These are phyloP conservation scores for Thereva nobilitata DNA, from an alignment of 2,888 invertebrate species.

Conservation along the genomic window DNA sequence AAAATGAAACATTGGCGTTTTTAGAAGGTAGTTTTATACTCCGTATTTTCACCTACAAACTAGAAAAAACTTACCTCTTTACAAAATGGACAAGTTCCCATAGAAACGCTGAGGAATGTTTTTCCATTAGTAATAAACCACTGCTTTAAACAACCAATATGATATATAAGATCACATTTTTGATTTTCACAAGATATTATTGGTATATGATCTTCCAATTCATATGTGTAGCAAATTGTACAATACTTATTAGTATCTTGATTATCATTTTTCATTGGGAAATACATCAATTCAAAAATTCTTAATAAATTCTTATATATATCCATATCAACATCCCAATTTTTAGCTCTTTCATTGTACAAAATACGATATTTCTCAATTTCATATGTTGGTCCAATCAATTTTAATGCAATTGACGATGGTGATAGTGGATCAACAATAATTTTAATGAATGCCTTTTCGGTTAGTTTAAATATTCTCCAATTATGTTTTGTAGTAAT, in stretches of 20 bases:
- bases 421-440: conserved; percentile 53
- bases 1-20: no score
- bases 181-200: conserved; percentile 55
- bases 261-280: conserved; percentile 50
- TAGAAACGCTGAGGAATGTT: conserved; percentile 53
- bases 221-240: conserved; percentile 55
- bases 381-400: conserved; percentile 55
- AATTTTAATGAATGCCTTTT: conserved; percentile 53
- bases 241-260: conserved; percentile 45
- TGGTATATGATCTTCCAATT: conserved; percentile 53
- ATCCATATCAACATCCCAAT: conserved; percentile 54
- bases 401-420: conserved; percentile 50
- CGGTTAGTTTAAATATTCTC: conserved; percentile 53
- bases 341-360: conserved; percentile 51
- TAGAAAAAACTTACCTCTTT: conserved; percentile 50
- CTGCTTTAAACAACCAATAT: conserved; percentile 52
- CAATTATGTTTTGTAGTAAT: conserved; percentile 51
- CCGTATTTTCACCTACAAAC: not conserved
- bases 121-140: conserved; percentile 51
- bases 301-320: conserved; percentile 55
- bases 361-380: conserved; percentile 49
- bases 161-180: conserved; percentile 53
- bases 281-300: conserved; percentile 55
- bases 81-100: conserved; percentile 55
- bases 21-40: no score